A percentile compares a stretch with the other conserved stretches of the same genome.
Evolutionary conservation across 2,797 vertebrate species (phyloP).

Genomic region (Notolepis coatsorum): DNA sequence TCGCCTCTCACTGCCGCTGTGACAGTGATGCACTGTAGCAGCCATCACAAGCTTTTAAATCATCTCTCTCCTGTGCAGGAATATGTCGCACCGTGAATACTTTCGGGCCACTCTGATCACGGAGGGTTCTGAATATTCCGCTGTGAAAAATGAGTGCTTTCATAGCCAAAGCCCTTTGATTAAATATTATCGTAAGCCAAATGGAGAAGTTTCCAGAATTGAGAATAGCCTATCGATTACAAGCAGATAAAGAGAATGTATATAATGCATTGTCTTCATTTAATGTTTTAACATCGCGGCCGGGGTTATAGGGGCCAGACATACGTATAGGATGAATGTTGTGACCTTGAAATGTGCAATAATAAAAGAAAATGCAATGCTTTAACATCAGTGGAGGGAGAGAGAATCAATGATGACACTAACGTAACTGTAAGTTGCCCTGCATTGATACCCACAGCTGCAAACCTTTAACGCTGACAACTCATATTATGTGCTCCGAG

Average conservation of each 20-base stretch:
- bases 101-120: conserved; percentile 58
- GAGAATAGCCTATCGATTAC: neutral
- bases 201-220: conserved; percentile 25
- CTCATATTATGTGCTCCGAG: conserved; percentile 34
- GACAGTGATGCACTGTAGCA: conserved; percentile 43
- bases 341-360: conserved; percentile 27
- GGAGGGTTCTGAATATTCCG: conserved; percentile 30
- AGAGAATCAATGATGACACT: conserved; percentile 51
- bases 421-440: conserved; percentile 33
- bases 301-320: too few relatives aligned
- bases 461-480: conserved; percentile 40
- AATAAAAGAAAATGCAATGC: neutral
- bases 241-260: conserved; percentile 6
- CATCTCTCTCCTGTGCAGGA: conserved; percentile 38
- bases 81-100: conserved; percentile 50
- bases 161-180: conserved; percentile 14
- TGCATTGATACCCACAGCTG: conserved; percentile 50
- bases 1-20: neutral
- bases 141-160: neutral
- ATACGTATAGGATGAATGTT: neutral
- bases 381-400: conserved; percentile 22
- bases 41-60: conserved; percentile 54
- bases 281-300: too few relatives aligned
- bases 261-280: too few relatives aligned
- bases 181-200: too few relatives aligned